Base-by-base conservation (phyloP, 2,888 invertebrate species). In the Chrysina gloriosa region DNA sequence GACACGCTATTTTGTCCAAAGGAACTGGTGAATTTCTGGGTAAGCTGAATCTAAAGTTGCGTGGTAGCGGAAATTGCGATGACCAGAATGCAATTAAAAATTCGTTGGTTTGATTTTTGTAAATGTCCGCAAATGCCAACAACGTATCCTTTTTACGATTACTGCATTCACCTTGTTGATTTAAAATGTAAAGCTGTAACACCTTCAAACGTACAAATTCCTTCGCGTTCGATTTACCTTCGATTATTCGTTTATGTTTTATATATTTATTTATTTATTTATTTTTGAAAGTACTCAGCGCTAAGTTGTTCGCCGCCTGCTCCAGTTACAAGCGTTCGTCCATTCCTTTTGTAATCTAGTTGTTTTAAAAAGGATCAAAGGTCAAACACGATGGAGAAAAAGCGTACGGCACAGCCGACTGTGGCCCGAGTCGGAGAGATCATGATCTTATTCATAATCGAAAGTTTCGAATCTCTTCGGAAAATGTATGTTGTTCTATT, bases 361-460 rank as follows among this genome's bases (percentile, higher is more conserved):
- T 54, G 54, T 54, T 54, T 34, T 29, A 54, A 31, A 54, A 54
- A 34, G 31, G 54, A 31, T 31, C 54, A 54, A 54, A 54, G 54
- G 54, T 54, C 31, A 54, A 31, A 34, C 54, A 34, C 34, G 34
- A 9, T 34, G 54, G 54, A 54, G 21, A 34, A 50, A 52, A 48
- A 48, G 11, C 25, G n/a, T 19, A 34, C 54, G 9, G 31, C 34
- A 14, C 2, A 29, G n/a, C 14, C 31, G 29, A 21, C 45, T 45
- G 14, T 36, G 36, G 52, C 52, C 52, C n/a, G n/a, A n/a, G 19
- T 29, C 21, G 16, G 54, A 23, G 34, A 16, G 31, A 54, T 34
- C 31, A 34, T 21, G 54, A 31, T 31, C 31, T 31, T 54, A 31
- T 54, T 31, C 34, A 34, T 31, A 54, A 54, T 54, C 54, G 54